phyloP scores from a whole-genome alignment of 2,888 invertebrate genomes.

The Troides oblongomaculatus region DNA sequence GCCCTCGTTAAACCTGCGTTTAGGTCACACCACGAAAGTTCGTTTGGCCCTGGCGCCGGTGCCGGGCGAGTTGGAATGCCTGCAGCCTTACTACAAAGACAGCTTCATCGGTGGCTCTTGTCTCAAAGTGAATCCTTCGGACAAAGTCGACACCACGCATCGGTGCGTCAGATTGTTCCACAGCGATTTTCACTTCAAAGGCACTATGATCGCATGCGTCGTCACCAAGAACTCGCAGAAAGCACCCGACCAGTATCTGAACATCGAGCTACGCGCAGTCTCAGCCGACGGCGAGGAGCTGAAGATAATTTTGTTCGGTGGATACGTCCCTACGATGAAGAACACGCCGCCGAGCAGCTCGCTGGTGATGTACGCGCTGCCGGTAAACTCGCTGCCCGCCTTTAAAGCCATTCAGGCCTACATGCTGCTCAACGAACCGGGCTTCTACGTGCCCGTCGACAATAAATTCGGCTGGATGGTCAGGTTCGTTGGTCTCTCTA shows the following conservation, averaged over 20 bases:
- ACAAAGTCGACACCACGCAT: slow-evolving; percentile 41
- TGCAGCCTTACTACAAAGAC: slow-evolving; percentile 60
- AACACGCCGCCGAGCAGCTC: slow-evolving; percentile 26
- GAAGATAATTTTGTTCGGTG: slow-evolving; percentile 46
- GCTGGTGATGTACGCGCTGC: slow-evolving; percentile 39
- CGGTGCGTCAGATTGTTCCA: slow-evolving; percentile 54
- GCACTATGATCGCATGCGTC: slow-evolving; percentile 55
- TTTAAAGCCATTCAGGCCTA: slow-evolving; percentile 51
- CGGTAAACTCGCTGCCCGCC: slow-evolving; percentile 26
- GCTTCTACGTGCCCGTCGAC: slow-evolving; percentile 64
- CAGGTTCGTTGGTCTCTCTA: slow-evolving; percentile 43
- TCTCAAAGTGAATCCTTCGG: slow-evolving; percentile 64
- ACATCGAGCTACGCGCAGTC: slow-evolving; percentile 45
- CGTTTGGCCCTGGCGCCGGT: slow-evolving; percentile 47
- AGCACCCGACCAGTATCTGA: slow-evolving; percentile 48
- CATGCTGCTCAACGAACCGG: slow-evolving; percentile 55
- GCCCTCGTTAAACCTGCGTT: slow-evolving; percentile 46
- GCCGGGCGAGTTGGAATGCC: slow-evolving; percentile 53
- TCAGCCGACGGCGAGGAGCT: slow-evolving; percentile 33
- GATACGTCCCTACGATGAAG: slow-evolving; percentile 31
- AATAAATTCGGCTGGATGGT: slow-evolving; percentile 64
- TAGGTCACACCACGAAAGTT: slow-evolving; percentile 36
- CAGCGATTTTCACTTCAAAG: slow-evolving; percentile 55
- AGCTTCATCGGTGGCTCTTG: slow-evolving; percentile 78
- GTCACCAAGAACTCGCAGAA: slow-evolving; percentile 55